Evolutionary conservation across 2,888 invertebrate species (phyloP).

Genomic region (Drosophila paucipuncta): DNA sequence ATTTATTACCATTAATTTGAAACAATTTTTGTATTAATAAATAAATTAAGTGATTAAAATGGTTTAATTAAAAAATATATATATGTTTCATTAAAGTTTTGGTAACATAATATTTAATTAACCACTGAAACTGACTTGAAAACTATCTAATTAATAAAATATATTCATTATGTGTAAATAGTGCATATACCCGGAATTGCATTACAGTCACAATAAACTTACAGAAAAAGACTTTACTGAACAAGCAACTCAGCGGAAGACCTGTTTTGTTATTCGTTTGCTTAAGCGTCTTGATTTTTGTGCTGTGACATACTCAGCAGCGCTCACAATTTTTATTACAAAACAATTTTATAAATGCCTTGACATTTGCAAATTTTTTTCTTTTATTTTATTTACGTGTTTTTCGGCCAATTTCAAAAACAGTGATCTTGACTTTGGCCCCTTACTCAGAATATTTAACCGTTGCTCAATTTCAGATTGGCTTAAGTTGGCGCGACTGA

Average conservation of each 20-base stretch:
- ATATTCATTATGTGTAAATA: neutral
- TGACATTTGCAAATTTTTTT: slow-evolving; percentile 56
- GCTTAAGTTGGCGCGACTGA: slow-evolving; percentile 17
- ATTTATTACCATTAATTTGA: neutral
- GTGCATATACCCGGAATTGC: neutral
- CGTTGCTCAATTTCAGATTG: slow-evolving; percentile 22
- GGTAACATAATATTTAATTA: neutral
- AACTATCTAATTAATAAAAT: neutral
- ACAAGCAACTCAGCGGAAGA: slow-evolving; percentile 17
- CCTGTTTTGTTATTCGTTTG: slow-evolving; percentile 21
- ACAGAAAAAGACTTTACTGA: neutral
- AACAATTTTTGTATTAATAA: neutral
- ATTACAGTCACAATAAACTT: slow-evolving; percentile 1
- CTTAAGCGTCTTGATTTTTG: slow-evolving; percentile 18
- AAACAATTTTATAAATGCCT: slow-evolving; percentile 28
- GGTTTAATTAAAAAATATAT: neutral
- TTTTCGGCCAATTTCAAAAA: slow-evolving; percentile 6
- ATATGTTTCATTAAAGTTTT: neutral
- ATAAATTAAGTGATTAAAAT: neutral
- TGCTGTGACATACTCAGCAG: slow-evolving; percentile 30
- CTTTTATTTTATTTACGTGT: slow-evolving; percentile 31
- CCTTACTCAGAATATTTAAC: slow-evolving; percentile 8
- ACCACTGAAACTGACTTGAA: neutral
- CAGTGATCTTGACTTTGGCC: slow-evolving; percentile 49
- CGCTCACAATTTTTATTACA: slow-evolving; percentile 23